These are phyloP conservation scores for Tinea semifulvella DNA, from an alignment of 2,888 invertebrate genomes.

Conservation along the genomic window DNA sequence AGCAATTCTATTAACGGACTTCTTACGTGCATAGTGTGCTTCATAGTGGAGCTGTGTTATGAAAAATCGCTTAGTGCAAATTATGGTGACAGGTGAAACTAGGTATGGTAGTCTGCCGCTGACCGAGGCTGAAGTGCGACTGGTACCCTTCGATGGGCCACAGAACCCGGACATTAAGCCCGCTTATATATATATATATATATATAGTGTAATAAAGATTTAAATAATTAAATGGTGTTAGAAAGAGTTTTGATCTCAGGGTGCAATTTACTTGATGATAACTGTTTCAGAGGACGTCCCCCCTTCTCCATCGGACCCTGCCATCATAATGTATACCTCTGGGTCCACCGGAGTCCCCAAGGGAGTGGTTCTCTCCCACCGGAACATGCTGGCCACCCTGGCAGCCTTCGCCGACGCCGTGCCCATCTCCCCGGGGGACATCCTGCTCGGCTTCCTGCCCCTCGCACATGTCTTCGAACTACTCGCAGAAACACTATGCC, in stretches of 20 bases:
- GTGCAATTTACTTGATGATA: no score
- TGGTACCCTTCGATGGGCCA: no score
- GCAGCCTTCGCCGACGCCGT: slow-evolving; percentile 84
- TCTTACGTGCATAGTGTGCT: no score
- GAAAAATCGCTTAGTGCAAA: no score
- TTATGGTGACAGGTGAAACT: not conserved
- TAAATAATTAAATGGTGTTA: no score
- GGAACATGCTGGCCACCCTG: slow-evolving; percentile 82
- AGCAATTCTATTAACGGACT: no score
- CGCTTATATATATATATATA: no score
- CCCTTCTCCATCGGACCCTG: slow-evolving; percentile 80
- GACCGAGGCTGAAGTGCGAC: no score
- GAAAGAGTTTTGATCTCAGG: no score
- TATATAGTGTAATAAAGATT: no score
- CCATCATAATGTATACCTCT: slow-evolving; percentile 99
- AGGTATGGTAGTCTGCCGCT: not conserved
- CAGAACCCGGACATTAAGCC: no score
- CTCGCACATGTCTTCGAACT: slow-evolving; percentile 97
- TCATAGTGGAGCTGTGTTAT: no score
- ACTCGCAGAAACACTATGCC: slow-evolving; percentile 87
- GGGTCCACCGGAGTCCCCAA: slow-evolving; percentile 97
- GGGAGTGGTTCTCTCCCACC: slow-evolving; percentile 85
- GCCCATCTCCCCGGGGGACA: slow-evolving; percentile 75
- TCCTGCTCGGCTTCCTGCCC: slow-evolving; percentile 95
- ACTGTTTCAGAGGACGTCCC: slow-evolving; percentile 64